Conservation (phyloP, 2,888 invertebrate species). For the Tyria jacobaeae region DNA sequence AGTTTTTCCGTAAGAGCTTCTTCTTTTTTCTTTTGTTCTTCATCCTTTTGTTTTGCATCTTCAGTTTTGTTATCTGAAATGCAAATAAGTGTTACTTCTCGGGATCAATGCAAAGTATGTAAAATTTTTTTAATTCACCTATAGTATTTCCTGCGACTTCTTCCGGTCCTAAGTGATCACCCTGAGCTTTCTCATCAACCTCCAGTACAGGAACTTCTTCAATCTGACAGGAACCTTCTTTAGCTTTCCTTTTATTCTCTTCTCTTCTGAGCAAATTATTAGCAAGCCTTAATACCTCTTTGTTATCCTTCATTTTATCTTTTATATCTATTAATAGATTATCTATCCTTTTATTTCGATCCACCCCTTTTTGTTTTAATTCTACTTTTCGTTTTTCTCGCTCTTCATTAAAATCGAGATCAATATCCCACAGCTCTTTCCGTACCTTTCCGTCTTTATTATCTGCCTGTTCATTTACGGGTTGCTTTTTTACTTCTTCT, state of each 20-base stretch:
- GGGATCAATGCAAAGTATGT: background rate
- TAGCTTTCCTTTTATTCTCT: constrained; percentile 59
- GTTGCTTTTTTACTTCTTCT: constrained; percentile 28
- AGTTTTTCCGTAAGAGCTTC: constrained; percentile 63
- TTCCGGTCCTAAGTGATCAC: constrained; percentile 57
- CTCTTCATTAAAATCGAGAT: constrained; percentile 55
- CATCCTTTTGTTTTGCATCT: constrained; percentile 43
- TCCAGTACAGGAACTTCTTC: constrained; percentile 46
- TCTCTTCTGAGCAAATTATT: constrained; percentile 73
- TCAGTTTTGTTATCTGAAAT: constrained; percentile 32
- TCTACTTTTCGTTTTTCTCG: constrained; percentile 57
- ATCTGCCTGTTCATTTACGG: constrained; percentile 21
- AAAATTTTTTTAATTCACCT: constrained; percentile 6
- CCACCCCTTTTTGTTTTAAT: constrained; percentile 60
- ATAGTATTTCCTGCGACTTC: constrained; percentile 23
- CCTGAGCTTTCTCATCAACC: constrained; percentile 66
- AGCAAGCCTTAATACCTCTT: constrained; percentile 74
- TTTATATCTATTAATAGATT: constrained; percentile 74
- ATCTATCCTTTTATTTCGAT: constrained; percentile 70
- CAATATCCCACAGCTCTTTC: constrained; percentile 70
- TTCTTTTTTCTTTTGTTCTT: constrained; percentile 49
- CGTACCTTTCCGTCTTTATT: constrained; percentile 48
- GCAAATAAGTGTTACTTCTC: background rate
- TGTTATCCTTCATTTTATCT: constrained; percentile 80
- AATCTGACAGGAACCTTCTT: constrained; percentile 47